Evolutionary conservation across 1,140 invertebrate species (phyloP), one percentile per base, ranked within the genome.

Genomic region (Caerostris darwini): DNA sequence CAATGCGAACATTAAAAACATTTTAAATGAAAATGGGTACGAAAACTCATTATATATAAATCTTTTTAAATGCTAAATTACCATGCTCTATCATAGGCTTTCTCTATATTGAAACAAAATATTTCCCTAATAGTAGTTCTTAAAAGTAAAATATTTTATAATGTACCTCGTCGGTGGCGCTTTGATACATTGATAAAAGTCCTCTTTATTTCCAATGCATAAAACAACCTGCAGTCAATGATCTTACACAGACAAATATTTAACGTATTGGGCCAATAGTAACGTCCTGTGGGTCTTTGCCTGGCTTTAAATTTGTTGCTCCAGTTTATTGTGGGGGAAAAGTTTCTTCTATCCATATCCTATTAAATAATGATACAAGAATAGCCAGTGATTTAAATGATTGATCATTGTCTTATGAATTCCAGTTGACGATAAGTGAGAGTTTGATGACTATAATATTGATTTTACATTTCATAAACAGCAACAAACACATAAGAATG

Each of bases 61-160:
- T 96, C 96, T 53, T 95, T 95, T 1, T 96, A 69, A 0, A 96
- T 94, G 0, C 95, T 96, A 17, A 95, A 89, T 17, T 95, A 94
- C 95, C 96, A 96, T 0, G 96, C 95, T 87, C 94, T 94, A 87
- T 96, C 96, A 89, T 96, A 96, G 0, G 96, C 96, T 95, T 96
- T 96, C 87, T 95, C 58, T 6, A 67, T n/a, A 69, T 69, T 19
- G 50, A 53, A 54, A 89, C 53, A 2, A 89, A 56, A 17, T 89
- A 53, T n/a, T 3, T 8, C 3, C 3, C 61, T 34, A n/a, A 89
- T 89, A 3, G 67, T 0, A 3, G 10, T 69, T 56, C n/a, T 14
- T 8, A 67, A 19, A n/a, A 2, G 6, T 0, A 54, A 56, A 54
- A 57, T 64, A 67, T 67, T 89, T 7, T 89, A 50, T 0, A 69